Evolutionary conservation across 2,797 vertebrate species (phyloP).

Genomic region (Squalus acanthias): DNA sequence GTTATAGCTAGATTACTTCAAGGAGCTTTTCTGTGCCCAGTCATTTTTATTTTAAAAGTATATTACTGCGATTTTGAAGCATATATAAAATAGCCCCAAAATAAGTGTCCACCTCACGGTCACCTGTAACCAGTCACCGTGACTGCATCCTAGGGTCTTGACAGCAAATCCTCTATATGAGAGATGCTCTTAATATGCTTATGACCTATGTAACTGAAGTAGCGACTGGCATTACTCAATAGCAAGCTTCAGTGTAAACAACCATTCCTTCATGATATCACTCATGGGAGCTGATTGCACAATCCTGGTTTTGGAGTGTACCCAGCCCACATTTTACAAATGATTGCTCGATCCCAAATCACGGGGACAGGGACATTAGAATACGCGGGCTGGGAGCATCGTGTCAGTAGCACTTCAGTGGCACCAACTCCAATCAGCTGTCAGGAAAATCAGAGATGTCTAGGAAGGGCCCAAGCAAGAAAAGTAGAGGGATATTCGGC

Average conservation of each 20-base stretch:
- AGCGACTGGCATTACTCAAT: background rate
- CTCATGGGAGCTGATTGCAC: background rate
- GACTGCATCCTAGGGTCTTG: background rate
- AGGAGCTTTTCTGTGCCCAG: background rate
- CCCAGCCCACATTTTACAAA: background rate
- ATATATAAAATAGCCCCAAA: background rate
- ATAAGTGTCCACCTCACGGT: background rate
- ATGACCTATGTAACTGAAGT: background rate
- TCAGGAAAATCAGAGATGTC: background rate
- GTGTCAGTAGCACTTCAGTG: background rate
- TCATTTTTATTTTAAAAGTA: background rate
- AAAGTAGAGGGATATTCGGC: background rate
- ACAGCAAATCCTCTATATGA: background rate
- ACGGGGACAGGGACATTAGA: background rate
- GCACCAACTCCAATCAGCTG: background rate
- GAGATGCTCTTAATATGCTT: background rate
- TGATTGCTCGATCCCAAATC: background rate
- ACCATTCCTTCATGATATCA: background rate
- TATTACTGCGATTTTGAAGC: background rate
- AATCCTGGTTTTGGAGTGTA: background rate
- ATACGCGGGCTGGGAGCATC: background rate
- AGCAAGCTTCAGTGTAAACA: background rate
- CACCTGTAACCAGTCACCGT: background rate
- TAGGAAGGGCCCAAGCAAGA: background rate
- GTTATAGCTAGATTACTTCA: background rate